phyloP scores from a whole-genome alignment of 2,113 vertebrate genomes.

The Mastomys natalensis region DNA sequence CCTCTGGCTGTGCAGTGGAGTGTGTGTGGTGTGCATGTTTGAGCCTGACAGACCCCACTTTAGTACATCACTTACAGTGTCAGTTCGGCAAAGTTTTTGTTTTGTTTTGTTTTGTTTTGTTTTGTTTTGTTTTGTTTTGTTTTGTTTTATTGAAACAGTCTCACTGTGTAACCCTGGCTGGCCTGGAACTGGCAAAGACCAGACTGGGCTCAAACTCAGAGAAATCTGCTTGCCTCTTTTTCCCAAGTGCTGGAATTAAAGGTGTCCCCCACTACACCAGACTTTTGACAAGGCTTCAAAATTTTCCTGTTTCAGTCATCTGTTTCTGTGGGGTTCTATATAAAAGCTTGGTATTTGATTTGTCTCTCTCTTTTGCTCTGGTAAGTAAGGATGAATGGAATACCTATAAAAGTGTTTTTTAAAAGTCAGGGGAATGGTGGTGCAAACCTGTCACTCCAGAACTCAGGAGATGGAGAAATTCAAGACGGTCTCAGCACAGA shows the following conservation, averaged over 20 bases:
- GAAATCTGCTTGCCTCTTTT: not conserved
- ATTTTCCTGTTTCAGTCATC: not conserved
- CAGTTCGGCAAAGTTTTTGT: not conserved
- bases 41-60: not conserved
- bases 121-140: not conserved
- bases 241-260: not conserved
- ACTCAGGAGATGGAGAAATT: not conserved
- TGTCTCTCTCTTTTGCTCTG: conserved; percentile 28
- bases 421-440: not conserved
- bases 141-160: not conserved
- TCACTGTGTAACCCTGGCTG: not conserved
- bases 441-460: not conserved
- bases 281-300: not conserved
- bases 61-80: not conserved
- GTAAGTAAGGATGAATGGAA: not conserved
- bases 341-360: not conserved
- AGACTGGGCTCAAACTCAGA: not conserved
- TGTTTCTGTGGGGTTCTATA: not conserved
- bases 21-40: not conserved
- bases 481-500: not conserved
- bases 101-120: not conserved
- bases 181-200: not conserved
- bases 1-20: not conserved
- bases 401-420: not conserved
- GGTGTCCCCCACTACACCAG: not conserved